Conservation (phyloP, 35 echinoderm and acorn worm species). For the Chiridota heheva region DNA sequence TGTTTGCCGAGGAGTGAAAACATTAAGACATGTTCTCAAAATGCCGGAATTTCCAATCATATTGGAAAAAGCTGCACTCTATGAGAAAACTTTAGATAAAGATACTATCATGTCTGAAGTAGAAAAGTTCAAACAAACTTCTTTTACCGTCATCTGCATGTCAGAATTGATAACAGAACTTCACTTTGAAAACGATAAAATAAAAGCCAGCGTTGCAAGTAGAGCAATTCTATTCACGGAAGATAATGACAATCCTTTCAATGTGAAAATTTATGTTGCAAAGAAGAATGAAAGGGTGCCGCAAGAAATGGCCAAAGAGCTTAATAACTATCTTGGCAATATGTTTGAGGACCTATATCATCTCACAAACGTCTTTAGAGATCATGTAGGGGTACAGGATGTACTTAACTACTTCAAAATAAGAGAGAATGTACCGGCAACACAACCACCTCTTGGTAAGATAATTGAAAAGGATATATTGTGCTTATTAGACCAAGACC, state of each 20-base stretch:
- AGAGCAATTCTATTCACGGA: too few species aligned
- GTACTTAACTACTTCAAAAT: constrained; percentile 19
- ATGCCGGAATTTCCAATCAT: constrained; percentile 20
- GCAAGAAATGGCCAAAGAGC: constrained; percentile 1
- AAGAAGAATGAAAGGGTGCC: background rate
- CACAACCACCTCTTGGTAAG: background rate
- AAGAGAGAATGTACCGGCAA: constrained; percentile 3
- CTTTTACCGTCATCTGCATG: too few species aligned
- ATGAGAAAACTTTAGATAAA: background rate
- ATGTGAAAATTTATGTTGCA: background rate
- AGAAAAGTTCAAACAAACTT: background rate
- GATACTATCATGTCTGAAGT: background rate
- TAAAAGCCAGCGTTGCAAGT: too few species aligned
- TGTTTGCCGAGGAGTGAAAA: background rate
- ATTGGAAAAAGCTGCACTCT: constrained; percentile 9
- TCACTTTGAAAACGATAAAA: too few species aligned
- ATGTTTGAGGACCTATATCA: background rate
- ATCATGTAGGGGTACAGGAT: constrained; percentile 3
- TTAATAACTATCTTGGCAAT: constrained; percentile 5
- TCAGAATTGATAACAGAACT: too few species aligned
- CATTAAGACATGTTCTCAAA: background rate
- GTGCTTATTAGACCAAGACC: constrained; percentile 16
- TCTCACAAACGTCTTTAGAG: constrained; percentile 1
- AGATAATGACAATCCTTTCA: too few species aligned
- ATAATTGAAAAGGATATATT: background rate